A percentile compares a stretch with the other conserved stretches of the same genome.
Conservation (phyloP, 2,888 invertebrate genomes). For the Trichopria drosophilae region DNA sequence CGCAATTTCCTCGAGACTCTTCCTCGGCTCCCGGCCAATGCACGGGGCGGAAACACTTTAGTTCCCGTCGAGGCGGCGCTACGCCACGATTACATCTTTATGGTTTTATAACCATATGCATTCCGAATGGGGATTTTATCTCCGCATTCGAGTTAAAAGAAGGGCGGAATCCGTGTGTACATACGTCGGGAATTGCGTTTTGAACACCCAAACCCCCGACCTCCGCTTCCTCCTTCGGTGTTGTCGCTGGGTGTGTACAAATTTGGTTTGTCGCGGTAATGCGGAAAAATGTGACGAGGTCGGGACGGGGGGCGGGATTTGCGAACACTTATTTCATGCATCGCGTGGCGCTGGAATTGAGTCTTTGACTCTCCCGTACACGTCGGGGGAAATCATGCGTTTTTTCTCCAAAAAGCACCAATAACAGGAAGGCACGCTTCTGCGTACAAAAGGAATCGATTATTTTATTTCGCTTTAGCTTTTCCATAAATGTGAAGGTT, state of each 20-base stretch:
- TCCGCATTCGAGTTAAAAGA: slow-evolving; percentile 29
- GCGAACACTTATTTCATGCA: slow-evolving; percentile 54
- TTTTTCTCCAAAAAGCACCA: too few relatives aligned
- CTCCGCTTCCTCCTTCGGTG: slow-evolving; percentile 18
- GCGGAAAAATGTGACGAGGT: slow-evolving; percentile 30
- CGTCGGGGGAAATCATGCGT: too few relatives aligned
- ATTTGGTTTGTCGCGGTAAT: slow-evolving; percentile 41
- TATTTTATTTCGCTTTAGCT: too few relatives aligned
- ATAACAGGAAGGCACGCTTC: too few relatives aligned
- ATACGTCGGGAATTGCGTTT: slow-evolving; percentile 1
- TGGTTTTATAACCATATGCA: slow-evolving; percentile 51
- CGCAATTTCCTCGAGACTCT: slow-evolving; percentile 21
- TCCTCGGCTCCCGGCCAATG: slow-evolving; percentile 35
- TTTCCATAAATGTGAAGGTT: too few relatives aligned
- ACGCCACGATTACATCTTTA: slow-evolving; percentile 52
- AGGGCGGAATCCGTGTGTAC: background rate
- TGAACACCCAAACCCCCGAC: background rate
- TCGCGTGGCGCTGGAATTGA: slow-evolving; percentile 35
- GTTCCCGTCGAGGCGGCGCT: slow-evolving; percentile 27
- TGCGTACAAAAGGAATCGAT: too few relatives aligned
- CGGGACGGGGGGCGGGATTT: slow-evolving; percentile 40
- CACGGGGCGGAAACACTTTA: slow-evolving; percentile 35
- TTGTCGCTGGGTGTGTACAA: slow-evolving; percentile 33
- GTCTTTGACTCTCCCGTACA: slow-evolving; percentile 35
- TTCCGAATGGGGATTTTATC: slow-evolving; percentile 42